Conservation (phyloP, 2,888 invertebrate genomes). For the Podabrus alpinus region DNA sequence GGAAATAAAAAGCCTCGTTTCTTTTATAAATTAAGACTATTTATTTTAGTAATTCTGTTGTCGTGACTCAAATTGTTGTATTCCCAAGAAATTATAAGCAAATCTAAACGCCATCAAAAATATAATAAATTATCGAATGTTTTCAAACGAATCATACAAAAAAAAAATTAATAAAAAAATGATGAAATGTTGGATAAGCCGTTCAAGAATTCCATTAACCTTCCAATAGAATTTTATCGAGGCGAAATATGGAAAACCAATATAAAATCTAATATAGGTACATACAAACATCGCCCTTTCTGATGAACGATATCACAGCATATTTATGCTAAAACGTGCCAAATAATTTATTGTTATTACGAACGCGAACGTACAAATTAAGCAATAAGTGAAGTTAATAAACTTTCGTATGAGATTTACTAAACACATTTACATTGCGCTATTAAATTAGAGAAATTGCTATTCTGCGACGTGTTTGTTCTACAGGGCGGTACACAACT, state of each 20-base stretch:
- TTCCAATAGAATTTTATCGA: not conserved
- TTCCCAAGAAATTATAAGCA: not conserved
- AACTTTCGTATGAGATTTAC: not conserved
- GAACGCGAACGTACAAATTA: not conserved
- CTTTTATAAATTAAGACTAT: not conserved
- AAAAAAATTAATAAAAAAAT: not conserved
- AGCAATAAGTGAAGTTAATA: not conserved
- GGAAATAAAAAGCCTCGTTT: not conserved
- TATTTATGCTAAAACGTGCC: not conserved
- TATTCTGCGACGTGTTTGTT: not conserved
- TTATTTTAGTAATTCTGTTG: not conserved
- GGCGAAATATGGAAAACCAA: not conserved
- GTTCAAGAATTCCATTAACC: not conserved
- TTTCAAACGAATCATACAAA: not conserved
- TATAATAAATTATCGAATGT: not conserved
- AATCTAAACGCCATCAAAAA: not conserved
- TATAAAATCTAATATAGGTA: not conserved
- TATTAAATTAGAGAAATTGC: not conserved
- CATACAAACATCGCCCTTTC: not conserved
- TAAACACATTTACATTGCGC: not conserved
- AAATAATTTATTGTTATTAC: not conserved
- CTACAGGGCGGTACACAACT: not conserved
- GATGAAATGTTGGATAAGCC: not conserved
- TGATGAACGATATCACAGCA: not conserved
- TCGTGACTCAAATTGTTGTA: not conserved